These are phyloP conservation scores for Alitta virens DNA, from an alignment of 2,888 invertebrate genomes.

Conservation along the genomic window DNA sequence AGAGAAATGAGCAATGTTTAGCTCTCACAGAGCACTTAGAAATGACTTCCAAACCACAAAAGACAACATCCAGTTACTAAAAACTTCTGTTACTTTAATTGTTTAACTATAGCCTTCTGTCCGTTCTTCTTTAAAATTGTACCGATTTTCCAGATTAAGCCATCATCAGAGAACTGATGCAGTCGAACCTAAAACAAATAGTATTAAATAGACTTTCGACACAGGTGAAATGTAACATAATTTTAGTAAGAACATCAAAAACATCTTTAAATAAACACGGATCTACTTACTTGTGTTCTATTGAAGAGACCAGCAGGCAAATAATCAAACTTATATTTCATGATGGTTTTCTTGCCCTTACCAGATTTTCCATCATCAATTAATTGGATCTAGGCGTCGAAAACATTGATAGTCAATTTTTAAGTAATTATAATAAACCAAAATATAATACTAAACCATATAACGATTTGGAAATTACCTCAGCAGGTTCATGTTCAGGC, in stretches of 20 bases:
- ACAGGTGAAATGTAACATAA: too few species aligned
- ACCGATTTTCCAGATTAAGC: slow-evolving; percentile 54
- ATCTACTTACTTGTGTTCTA: slow-evolving; percentile 46
- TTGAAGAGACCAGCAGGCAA: slow-evolving; percentile 55
- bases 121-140: slow-evolving; percentile 52
- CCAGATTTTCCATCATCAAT: slow-evolving; percentile 30
- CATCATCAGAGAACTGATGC: slow-evolving; percentile 49
- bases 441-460: neutral
- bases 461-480: too few species aligned
- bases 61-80: too few species aligned
- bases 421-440: too few species aligned
- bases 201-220: neutral
- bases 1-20: too few species aligned
- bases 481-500: slow-evolving; percentile 44
- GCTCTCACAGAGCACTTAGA: too few species aligned
- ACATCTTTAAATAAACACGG: too few species aligned
- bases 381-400: neutral
- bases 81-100: slow-evolving; percentile 32
- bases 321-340: slow-evolving; percentile 50
- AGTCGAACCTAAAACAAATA: slow-evolving; percentile 47
- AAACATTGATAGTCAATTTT: too few species aligned
- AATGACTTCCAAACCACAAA: too few species aligned
- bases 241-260: too few species aligned
- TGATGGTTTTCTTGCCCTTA: slow-evolving; percentile 37
- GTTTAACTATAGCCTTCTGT: slow-evolving; percentile 47